A percentile compares a stretch with the other conserved stretches of the same genome.
phyloP scores from a whole-genome alignment of 2,113 vertebrate genomes.

The Neoarius graeffei region DNA sequence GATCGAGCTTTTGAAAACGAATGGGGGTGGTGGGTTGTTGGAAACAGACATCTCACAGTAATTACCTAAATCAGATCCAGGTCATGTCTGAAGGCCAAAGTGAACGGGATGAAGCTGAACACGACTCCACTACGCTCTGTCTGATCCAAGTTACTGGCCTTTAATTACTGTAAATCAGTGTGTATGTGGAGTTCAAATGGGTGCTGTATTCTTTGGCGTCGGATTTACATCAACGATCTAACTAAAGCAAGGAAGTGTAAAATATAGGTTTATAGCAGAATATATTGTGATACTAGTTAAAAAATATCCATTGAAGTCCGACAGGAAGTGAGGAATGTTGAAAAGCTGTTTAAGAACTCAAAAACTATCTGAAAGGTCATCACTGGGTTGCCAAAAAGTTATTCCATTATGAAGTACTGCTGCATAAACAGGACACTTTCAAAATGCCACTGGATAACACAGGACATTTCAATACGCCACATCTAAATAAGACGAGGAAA shows the following conservation, averaged over 20 bases:
- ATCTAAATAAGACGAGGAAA: background rate
- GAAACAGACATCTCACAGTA: constrained; percentile 23
- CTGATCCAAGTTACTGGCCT: background rate
- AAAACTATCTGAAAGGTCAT: constrained; percentile 12
- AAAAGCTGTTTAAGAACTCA: background rate
- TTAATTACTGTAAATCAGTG: constrained; percentile 29
- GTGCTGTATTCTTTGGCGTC: background rate
- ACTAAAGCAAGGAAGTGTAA: background rate
- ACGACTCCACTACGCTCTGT: background rate
- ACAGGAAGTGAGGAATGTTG: background rate
- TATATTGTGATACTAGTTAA: background rate
- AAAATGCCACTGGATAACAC: constrained; percentile 34
- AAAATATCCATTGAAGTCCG: background rate
- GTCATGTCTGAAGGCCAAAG: background rate
- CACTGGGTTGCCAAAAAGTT: background rate
- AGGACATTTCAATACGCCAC: background rate
- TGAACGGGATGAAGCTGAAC: background rate
- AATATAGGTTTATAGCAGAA: background rate
- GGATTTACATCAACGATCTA: background rate
- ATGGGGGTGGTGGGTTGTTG: background rate
- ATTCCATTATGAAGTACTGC: constrained; percentile 1
- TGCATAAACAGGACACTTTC: constrained; percentile 38
- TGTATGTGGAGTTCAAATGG: background rate
- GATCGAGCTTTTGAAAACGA: background rate
- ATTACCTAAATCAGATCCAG: constrained; percentile 16